Conservation (phyloP, 1,140 invertebrate genomes). For the Drosophila chauvacae region DNA sequence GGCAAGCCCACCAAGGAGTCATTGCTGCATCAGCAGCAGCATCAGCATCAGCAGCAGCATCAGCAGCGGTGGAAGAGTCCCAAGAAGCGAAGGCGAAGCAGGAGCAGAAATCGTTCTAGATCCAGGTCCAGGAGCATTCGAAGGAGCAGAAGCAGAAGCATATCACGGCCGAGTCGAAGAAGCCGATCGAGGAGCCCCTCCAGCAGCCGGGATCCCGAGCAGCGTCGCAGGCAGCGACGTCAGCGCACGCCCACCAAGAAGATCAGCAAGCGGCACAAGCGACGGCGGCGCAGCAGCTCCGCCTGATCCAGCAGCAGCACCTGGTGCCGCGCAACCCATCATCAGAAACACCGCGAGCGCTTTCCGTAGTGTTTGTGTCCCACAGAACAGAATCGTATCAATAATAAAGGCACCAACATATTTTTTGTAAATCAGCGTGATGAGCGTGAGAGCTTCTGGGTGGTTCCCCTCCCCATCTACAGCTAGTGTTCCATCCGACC, state of each 20-base stretch:
- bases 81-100: constrained; percentile 25
- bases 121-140: constrained; percentile 11
- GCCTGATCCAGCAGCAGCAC: constrained; percentile 10
- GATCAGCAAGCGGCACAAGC: constrained; percentile 68
- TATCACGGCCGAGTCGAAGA: constrained; percentile 11
- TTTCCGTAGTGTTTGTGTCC: constrained; percentile 6
- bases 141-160: constrained; percentile 35
- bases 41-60: no score
- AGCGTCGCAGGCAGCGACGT: constrained; percentile 33
- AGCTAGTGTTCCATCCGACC: not conserved
- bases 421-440: constrained; percentile 23
- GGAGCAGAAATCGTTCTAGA: constrained; percentile 2
- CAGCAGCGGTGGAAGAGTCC: constrained; percentile 37
- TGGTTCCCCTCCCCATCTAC: constrained; percentile 1
- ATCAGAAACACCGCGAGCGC: not conserved
- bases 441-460: not conserved
- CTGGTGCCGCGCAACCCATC: not conserved
- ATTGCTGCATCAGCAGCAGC: constrained; percentile 16
- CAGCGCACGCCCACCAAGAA: constrained; percentile 58
- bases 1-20: constrained; percentile 31
- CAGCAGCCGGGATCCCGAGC: constrained; percentile 12
- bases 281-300: constrained; percentile 63
- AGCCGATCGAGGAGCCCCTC: constrained; percentile 37
- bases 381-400: constrained; percentile 7
- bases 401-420: constrained; percentile 30